Conservation (phyloP, 2,888 invertebrate genomes). For the Bellardia bayeri region DNA sequence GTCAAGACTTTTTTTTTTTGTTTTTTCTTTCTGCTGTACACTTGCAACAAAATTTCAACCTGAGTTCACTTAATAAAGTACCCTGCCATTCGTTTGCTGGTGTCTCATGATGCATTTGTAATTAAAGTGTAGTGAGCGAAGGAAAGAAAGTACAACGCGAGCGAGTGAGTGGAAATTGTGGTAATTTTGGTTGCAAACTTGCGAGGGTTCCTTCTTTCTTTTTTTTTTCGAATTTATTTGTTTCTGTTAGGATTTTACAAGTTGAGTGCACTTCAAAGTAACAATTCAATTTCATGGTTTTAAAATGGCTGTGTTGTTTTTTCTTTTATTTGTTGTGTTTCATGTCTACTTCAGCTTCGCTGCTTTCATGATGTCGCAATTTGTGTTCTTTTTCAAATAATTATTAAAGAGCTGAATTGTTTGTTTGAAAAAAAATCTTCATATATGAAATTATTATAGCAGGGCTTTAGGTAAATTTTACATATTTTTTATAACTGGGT, state of each 20-base stretch:
- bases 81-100: background rate
- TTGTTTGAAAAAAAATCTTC: constrained; percentile 13
- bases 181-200: constrained; percentile 23
- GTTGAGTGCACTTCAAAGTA: constrained; percentile 73
- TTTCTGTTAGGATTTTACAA: constrained; percentile 54
- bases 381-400: constrained; percentile 14
- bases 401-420: constrained; percentile 36
- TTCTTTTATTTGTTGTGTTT: background rate
- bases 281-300: constrained; percentile 73
- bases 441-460: background rate
- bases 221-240: constrained; percentile 8
- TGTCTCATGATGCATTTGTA: constrained; percentile 66
- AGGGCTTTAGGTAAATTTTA: background rate
- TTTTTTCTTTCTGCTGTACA: constrained; percentile 6
- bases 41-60: constrained; percentile 71
- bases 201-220: constrained; percentile 7
- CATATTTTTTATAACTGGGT: constrained; percentile 31
- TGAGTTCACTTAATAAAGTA: constrained; percentile 67
- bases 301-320: constrained; percentile 43
- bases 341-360: background rate
- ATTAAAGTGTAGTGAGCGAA: constrained; percentile 50
- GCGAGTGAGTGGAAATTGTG: constrained; percentile 17
- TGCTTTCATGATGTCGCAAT: constrained; percentile 20
- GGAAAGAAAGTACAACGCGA: background rate
- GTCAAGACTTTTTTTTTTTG: constrained; percentile 45